Evolutionary conservation across 2,888 invertebrate genomes (phyloP).

Genomic region (Nephrocerus scutellatus): DNA sequence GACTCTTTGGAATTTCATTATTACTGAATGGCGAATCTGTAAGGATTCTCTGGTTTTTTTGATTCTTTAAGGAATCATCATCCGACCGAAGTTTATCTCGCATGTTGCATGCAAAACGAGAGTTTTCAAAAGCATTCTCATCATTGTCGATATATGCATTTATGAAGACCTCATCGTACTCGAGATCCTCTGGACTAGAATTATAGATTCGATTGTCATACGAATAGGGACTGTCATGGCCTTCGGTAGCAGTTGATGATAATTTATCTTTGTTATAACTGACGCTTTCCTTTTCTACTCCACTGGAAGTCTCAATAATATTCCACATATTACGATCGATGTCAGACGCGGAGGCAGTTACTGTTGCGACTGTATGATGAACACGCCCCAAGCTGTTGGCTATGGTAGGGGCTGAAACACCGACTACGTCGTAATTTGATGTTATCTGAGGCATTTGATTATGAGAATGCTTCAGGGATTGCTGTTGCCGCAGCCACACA

Average conservation of each 20-base stretch:
- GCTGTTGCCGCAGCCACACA: constrained; percentile 53
- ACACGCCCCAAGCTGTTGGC: constrained; percentile 33
- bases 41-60: constrained; percentile 13
- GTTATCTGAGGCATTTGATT: no score
- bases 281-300: constrained; percentile 38
- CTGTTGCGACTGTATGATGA: constrained; percentile 46
- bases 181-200: constrained; percentile 33
- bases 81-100: constrained; percentile 38
- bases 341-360: constrained; percentile 45
- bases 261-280: constrained; percentile 24
- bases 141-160: constrained; percentile 8
- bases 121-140: constrained; percentile 28
- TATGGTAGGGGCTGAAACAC: constrained; percentile 29
- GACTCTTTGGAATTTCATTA: constrained; percentile 24
- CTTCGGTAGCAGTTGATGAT: constrained; percentile 22
- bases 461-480: constrained; percentile 34
- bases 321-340: constrained; percentile 50
- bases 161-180: constrained; percentile 24
- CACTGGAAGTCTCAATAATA: constrained; percentile 49
- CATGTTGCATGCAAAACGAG: constrained; percentile 31
- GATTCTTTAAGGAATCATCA: constrained; percentile 32
- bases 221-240: constrained; percentile 32
- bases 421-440: no score
- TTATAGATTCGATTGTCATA: constrained; percentile 42
- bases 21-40: constrained; percentile 21